Evolutionary conservation across 2,888 invertebrate species (phyloP).

Genomic region (Busseola fusca): DNA sequence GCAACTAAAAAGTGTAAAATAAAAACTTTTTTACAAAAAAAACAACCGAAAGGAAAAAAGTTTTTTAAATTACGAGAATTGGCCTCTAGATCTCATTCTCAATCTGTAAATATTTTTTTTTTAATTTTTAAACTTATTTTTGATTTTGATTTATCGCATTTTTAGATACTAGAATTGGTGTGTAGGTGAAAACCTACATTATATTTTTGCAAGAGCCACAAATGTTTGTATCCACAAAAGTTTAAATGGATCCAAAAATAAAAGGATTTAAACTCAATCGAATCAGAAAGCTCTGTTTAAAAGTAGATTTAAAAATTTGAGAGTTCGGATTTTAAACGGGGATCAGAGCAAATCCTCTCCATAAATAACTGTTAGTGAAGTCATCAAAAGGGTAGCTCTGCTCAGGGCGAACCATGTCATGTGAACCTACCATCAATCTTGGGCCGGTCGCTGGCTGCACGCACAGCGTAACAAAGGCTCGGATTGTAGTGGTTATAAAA

Average conservation of each 20-base stretch:
- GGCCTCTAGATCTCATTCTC: no score
- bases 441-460: conserved; percentile 75
- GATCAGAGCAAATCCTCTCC: conserved; percentile 81
- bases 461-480: conserved; percentile 71
- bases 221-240: neutral
- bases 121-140: no score
- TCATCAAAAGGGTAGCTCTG: conserved; percentile 86
- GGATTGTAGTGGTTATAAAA: conserved; percentile 61
- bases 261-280: conserved; percentile 52
- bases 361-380: conserved; percentile 88
- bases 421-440: conserved; percentile 88
- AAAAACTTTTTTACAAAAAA: no score
- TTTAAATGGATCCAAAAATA: neutral
- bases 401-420: conserved; percentile 84
- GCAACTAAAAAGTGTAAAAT: no score
- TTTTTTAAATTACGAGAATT: no score
- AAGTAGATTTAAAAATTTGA: conserved; percentile 77
- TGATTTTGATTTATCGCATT: no score
- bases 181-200: no score
- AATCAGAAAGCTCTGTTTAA: conserved; percentile 68
- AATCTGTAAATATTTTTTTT: no score
- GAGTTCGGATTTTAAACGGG: conserved; percentile 74
- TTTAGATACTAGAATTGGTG: no score
- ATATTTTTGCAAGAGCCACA: neutral
- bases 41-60: no score